Evolutionary conservation across 2,888 invertebrate species (phyloP).

Genomic region (Callimorpha dominula): DNA sequence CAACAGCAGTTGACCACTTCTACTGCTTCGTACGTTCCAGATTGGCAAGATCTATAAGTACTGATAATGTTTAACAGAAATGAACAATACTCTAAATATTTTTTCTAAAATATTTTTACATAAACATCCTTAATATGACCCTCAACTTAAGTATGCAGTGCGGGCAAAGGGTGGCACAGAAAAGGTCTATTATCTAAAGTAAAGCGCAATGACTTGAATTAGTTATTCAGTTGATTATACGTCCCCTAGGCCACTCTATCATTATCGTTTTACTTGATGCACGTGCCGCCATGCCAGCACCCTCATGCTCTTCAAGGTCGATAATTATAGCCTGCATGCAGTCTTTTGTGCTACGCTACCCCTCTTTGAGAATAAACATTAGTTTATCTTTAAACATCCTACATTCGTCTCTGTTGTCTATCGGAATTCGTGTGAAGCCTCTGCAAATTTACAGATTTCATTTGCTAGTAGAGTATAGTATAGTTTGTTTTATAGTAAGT

Average conservation of each 20-base stretch:
- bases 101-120: constrained; percentile 70
- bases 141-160: constrained; percentile 50
- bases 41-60: constrained; percentile 17
- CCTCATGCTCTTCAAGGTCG: constrained; percentile 81
- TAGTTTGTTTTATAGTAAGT: background rate
- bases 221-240: constrained; percentile 84
- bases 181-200: constrained; percentile 75
- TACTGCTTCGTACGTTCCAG: constrained; percentile 22
- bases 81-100: constrained; percentile 35
- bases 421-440: background rate
- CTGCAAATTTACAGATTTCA: background rate
- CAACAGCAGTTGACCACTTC: background rate
- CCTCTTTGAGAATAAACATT: constrained; percentile 56
- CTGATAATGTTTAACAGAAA: constrained; percentile 20
- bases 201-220: constrained; percentile 84
- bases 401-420: background rate
- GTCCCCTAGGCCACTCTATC: constrained; percentile 84
- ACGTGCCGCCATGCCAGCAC: constrained; percentile 78
- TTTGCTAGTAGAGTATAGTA: background rate
- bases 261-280: constrained; percentile 82
- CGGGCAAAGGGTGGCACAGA: constrained; percentile 72
- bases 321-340: constrained; percentile 71
- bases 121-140: constrained; percentile 70
- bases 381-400: constrained; percentile 40
- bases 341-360: constrained; percentile 66